Evolutionary conservation across 2,113 vertebrate species (phyloP).

Genomic region (Podiceps cristatus): DNA sequence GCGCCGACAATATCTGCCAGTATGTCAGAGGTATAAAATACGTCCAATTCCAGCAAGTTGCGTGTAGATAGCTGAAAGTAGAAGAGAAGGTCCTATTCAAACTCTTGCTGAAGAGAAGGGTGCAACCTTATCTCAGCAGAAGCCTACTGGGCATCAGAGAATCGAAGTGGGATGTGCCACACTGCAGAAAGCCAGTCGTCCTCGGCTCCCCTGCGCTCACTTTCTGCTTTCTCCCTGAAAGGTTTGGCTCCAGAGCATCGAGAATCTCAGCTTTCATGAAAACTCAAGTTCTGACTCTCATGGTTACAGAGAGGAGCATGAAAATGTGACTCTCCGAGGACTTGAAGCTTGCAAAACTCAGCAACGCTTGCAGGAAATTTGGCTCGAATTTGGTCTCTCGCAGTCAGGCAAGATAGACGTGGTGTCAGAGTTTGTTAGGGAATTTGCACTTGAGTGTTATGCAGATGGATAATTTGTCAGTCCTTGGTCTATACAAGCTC

Average conservation of each 20-base stretch:
- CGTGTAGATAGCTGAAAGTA: neutral
- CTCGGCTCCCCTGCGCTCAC: neutral
- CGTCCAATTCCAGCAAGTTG: accelerated
- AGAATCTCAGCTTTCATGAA: neutral
- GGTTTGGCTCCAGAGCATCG: neutral
- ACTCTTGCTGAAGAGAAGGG: neutral
- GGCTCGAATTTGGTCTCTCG: neutral
- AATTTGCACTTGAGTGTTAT: neutral
- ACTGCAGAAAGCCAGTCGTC: accelerated
- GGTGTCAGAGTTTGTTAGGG: neutral
- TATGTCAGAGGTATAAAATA: neutral
- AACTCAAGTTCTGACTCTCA: neutral
- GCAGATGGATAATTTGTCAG: neutral
- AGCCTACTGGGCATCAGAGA: accelerated
- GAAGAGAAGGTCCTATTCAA: neutral
- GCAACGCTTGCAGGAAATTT: neutral
- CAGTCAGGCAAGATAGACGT: neutral
- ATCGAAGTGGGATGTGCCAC: accelerated
- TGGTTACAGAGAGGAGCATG: neutral
- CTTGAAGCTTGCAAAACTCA: neutral
- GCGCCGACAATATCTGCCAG: accelerated
- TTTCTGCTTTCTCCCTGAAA: neutral
- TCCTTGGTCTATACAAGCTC: accelerated
- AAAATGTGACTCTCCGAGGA: neutral
- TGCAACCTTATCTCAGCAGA: neutral